Evolutionary conservation across 1,140 invertebrate species (phyloP).

Genomic region (Ips typographus): DNA sequence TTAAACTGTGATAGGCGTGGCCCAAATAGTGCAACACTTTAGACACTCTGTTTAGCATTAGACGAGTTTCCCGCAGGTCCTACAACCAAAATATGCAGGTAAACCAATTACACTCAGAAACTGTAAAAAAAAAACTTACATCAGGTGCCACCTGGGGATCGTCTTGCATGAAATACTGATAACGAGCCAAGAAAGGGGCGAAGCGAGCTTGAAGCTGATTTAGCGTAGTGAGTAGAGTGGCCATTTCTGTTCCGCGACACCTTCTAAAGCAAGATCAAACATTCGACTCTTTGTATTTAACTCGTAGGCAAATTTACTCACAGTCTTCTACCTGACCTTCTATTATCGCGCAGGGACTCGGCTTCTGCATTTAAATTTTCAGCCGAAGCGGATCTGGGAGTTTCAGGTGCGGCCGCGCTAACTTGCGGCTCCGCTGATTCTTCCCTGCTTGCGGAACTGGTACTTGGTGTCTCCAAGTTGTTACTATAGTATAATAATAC

Average conservation of each 20-base stretch:
- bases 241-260: constrained; percentile 57
- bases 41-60: constrained; percentile 69
- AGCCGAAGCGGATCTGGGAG: constrained; percentile 36
- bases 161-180: constrained; percentile 59
- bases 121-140: constrained; percentile 50
- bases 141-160: constrained; percentile 60
- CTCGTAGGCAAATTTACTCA: background rate
- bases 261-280: constrained; percentile 6
- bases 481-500: too few relatives aligned
- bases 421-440: constrained; percentile 31
- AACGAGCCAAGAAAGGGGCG: constrained; percentile 63
- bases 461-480: constrained; percentile 1
- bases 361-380: constrained; percentile 32
- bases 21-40: constrained; percentile 80
- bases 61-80: constrained; percentile 59
- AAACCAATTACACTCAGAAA: background rate
- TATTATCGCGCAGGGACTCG: constrained; percentile 1
- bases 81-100: constrained; percentile 39
- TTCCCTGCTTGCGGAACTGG: background rate
- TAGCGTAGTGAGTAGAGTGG: constrained; percentile 61
- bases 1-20: constrained; percentile 85
- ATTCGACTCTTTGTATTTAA: background rate
- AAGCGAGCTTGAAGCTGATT: constrained; percentile 62
- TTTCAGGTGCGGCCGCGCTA: constrained; percentile 41
- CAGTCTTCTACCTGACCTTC: background rate